Evolutionary conservation across 2,113 vertebrate genomes (phyloP).

Genomic region (Arvicanthis niloticus): DNA sequence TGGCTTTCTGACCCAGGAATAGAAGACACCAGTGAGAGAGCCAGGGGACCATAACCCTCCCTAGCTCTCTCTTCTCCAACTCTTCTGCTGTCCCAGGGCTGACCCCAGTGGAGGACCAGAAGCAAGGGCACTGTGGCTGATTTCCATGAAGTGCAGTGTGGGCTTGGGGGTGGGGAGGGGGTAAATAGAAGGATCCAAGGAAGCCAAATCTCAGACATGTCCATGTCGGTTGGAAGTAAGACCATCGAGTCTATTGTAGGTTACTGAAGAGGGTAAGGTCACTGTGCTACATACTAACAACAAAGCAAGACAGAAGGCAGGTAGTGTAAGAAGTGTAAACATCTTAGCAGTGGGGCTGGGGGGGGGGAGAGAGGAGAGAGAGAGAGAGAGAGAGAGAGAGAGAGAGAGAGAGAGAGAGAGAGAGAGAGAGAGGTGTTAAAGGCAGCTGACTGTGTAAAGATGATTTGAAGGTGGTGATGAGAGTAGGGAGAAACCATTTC

Average conservation of each 20-base stretch:
- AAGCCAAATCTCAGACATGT: slow-evolving; percentile 27
- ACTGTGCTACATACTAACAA: neutral
- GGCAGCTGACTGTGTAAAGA: neutral
- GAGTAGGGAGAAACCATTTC: neutral
- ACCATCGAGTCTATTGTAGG: neutral
- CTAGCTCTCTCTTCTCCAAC: neutral
- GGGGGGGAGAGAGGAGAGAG: too few relatives aligned
- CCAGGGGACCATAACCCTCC: neutral
- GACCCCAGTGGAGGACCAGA: neutral
- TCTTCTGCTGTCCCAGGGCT: neutral
- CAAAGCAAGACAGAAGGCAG: neutral
- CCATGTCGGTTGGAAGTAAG: neutral
- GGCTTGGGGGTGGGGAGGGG: too few relatives aligned
- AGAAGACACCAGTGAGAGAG: neutral
- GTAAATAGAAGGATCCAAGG: neutral
- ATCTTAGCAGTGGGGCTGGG: neutral
- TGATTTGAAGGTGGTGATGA: neutral
- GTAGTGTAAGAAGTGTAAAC: neutral
- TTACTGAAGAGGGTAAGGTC: too few relatives aligned
- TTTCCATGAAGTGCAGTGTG: neutral
- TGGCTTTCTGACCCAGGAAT: neutral
- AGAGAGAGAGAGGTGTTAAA: neutral
- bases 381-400: too few relatives aligned
- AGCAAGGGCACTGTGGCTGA: neutral
- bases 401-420: neutral